Evolutionary conservation across 2,888 invertebrate species (phyloP).

Genomic region (Microctonus aethiopoides): DNA sequence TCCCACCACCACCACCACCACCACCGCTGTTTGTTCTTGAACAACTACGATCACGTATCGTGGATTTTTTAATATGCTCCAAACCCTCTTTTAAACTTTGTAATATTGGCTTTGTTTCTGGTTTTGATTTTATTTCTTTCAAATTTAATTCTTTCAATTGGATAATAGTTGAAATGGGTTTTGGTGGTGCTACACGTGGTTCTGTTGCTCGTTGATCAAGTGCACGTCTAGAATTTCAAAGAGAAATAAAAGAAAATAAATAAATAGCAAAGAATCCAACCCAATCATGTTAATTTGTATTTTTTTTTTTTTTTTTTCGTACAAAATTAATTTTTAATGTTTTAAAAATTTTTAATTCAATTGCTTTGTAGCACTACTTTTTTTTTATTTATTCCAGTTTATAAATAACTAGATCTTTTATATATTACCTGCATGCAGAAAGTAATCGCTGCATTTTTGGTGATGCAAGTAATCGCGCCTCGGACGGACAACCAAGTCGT

Average conservation of each 20-base stretch:
- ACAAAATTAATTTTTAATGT: too few species aligned
- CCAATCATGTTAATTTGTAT: too few species aligned
- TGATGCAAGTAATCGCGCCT: constrained; percentile 65
- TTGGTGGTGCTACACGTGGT: constrained; percentile 61
- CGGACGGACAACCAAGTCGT: constrained; percentile 63
- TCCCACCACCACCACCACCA: constrained; percentile 9
- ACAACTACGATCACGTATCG: constrained; percentile 59
- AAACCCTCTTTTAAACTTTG: constrained; percentile 61
- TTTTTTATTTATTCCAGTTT: background rate
- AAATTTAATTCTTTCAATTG: constrained; percentile 59
- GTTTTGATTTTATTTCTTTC: constrained; percentile 61
- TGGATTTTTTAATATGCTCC: constrained; percentile 62
- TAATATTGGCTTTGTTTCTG: constrained; percentile 60
- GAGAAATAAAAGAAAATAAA: background rate
- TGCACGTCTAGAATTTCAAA: constrained; percentile 56
- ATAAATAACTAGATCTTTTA: too few species aligned
- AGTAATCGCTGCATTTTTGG: constrained; percentile 67
- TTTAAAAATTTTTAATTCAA: background rate
- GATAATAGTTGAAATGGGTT: constrained; percentile 47
- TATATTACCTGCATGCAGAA: constrained; percentile 65
- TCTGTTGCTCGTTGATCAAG: constrained; percentile 63
- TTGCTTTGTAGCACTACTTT: background rate
- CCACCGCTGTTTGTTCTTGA: constrained; percentile 48
- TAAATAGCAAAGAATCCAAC: too few species aligned
- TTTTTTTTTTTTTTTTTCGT: too few species aligned